Conservation (phyloP, 2,113 vertebrate species). For the Tretioscincus oriximinensis region DNA sequence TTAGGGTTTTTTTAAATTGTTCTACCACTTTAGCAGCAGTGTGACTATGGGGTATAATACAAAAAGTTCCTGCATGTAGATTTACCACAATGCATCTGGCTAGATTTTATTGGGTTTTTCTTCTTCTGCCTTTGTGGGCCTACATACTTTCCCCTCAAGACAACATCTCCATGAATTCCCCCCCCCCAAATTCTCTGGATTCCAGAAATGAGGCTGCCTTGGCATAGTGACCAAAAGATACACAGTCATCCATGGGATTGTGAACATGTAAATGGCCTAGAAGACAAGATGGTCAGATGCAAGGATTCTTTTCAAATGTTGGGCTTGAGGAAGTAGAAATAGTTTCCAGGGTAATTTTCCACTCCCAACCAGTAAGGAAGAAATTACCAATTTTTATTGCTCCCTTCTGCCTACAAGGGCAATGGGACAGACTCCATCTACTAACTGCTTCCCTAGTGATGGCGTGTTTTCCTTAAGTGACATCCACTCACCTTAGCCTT, state of each 20-base stretch:
- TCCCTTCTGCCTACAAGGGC: neutral
- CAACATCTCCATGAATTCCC: conserved; percentile 38
- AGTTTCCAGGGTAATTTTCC: no score
- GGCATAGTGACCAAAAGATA: conserved; percentile 64
- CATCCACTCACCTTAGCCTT: conserved; percentile 72
- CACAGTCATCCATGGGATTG: conserved; percentile 55
- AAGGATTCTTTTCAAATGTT: neutral
- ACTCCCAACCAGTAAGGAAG: neutral
- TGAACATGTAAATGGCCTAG: conserved; percentile 61
- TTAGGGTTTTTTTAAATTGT: no score
- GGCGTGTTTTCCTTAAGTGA: no score
- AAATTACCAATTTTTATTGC: neutral
- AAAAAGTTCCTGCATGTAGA: no score
- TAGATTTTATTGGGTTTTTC: neutral
- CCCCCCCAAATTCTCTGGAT: conserved; percentile 30
- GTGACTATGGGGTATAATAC: no score
- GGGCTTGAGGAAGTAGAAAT: neutral
- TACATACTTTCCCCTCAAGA: conserved; percentile 30
- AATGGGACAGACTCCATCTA: neutral
- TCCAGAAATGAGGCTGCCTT: conserved; percentile 53
- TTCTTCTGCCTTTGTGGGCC: neutral
- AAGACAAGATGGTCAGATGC: neutral
- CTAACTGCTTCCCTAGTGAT: neutral
- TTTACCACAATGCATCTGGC: no score
- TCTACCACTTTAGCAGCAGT: no score